Conservation (phyloP, 2,888 invertebrate species). For the Tetheella fluctuosa region DNA sequence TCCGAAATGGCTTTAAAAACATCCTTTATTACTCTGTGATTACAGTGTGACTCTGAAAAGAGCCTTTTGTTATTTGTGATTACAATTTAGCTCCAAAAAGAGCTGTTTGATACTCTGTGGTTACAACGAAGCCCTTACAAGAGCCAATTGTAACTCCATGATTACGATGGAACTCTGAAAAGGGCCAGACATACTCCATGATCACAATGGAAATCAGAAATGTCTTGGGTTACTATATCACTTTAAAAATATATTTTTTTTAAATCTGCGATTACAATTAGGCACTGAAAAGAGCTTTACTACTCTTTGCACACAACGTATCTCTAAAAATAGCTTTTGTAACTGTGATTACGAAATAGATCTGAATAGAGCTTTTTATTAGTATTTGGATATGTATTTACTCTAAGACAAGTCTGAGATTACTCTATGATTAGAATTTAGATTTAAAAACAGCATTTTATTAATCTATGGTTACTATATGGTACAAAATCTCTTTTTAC, state of each 20-base stretch:
- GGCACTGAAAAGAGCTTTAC: conserved; percentile 17
- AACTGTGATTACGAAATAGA: too few relatives aligned
- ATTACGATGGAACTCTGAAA: conserved; percentile 21
- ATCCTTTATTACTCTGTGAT: conserved; percentile 2
- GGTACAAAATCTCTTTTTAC: too few relatives aligned
- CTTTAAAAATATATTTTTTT: conserved; percentile 15
- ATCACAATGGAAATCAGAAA: conserved; percentile 6
- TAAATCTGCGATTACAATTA: conserved; percentile 17
- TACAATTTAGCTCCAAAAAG: conserved; percentile 21
- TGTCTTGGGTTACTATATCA: conserved; percentile 14
- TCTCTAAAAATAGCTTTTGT: too few relatives aligned
- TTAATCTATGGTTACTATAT: too few relatives aligned
- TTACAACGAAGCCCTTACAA: background rate
- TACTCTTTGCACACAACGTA: too few relatives aligned
- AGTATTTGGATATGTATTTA: too few relatives aligned
- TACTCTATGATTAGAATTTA: too few relatives aligned
- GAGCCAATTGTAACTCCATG: too few relatives aligned
- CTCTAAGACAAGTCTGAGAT: too few relatives aligned
- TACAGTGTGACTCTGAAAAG: conserved; percentile 22
- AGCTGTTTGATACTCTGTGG: background rate
- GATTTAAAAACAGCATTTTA: too few relatives aligned
- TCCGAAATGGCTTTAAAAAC: conserved; percentile 21
- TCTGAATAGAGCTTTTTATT: too few relatives aligned
- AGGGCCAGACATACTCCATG: background rate
- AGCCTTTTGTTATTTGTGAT: conserved; percentile 14